phyloP scores from a whole-genome alignment of 2,113 vertebrate genomes.

The Marmota monax region DNA sequence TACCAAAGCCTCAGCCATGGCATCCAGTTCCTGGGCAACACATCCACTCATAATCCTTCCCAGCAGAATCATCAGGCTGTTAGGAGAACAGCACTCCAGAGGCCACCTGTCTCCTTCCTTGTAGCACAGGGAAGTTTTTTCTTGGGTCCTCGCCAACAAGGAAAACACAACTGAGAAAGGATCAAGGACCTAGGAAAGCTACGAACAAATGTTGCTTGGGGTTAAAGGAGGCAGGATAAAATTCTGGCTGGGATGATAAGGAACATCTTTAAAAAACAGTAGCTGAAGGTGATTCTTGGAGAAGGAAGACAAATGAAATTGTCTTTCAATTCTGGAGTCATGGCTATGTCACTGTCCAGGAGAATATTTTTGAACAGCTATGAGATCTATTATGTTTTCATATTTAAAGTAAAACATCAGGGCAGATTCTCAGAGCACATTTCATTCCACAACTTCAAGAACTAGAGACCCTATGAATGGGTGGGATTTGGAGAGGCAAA shows the following conservation, averaged over 20 bases:
- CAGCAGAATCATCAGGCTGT: background rate
- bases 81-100: slow-evolving; percentile 2
- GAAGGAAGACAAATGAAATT: background rate
- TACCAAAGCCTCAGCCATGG: background rate
- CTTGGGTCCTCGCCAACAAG: slow-evolving; percentile 49
- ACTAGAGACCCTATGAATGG: background rate
- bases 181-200: slow-evolving; percentile 1
- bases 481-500: background rate
- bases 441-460: background rate
- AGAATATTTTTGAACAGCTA: background rate
- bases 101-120: background rate
- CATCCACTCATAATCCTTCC: background rate
- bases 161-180: slow-evolving; percentile 57
- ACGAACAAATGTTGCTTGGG: background rate
- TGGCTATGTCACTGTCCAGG: background rate
- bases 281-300: slow-evolving; percentile 14
- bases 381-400: background rate
- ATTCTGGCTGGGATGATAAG: background rate
- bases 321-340: background rate
- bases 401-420: background rate
- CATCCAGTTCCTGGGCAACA: background rate
- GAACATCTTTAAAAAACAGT: background rate
- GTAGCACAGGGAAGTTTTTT: slow-evolving; percentile 14
- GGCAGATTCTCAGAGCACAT: background rate
- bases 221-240: slow-evolving; percentile 21